Evolutionary conservation across 2,113 vertebrate genomes (phyloP).

Genomic region (Rhagologus leucostigma): DNA sequence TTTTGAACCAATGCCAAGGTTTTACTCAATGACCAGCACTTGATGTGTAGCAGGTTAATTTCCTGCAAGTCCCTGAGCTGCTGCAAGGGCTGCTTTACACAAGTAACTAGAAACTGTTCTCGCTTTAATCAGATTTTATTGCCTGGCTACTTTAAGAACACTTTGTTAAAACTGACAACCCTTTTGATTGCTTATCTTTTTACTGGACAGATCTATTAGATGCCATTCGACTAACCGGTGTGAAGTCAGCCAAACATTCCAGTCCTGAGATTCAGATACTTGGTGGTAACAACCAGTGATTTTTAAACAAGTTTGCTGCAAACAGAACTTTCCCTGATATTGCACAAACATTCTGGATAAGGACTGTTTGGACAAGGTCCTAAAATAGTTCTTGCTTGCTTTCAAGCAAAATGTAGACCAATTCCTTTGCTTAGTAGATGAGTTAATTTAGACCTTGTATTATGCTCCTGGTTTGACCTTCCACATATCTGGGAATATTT

Average conservation of each 20-base stretch:
- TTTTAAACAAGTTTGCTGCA: background rate
- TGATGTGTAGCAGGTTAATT: background rate
- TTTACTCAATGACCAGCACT: background rate
- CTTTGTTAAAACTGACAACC: background rate
- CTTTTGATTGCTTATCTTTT: background rate
- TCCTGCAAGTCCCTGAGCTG: background rate
- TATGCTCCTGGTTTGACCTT: background rate
- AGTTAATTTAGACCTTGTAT: background rate
- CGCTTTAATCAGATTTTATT: background rate
- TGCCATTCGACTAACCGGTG: background rate
- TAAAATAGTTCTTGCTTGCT: background rate
- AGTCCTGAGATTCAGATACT: background rate
- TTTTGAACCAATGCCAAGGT: background rate
- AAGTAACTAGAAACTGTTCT: background rate
- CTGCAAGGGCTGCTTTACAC: background rate
- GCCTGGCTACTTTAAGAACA: background rate
- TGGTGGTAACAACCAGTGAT: background rate
- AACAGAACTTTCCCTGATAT: background rate
- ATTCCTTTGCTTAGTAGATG: background rate
- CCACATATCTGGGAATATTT: background rate
- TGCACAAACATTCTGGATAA: background rate
- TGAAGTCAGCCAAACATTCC: background rate
- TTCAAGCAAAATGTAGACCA: background rate
- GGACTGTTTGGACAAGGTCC: background rate
- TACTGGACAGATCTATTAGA: background rate